Evolutionary conservation across 2,797 vertebrate species (phyloP).

Genomic region (Sebastes itinus): DNA sequence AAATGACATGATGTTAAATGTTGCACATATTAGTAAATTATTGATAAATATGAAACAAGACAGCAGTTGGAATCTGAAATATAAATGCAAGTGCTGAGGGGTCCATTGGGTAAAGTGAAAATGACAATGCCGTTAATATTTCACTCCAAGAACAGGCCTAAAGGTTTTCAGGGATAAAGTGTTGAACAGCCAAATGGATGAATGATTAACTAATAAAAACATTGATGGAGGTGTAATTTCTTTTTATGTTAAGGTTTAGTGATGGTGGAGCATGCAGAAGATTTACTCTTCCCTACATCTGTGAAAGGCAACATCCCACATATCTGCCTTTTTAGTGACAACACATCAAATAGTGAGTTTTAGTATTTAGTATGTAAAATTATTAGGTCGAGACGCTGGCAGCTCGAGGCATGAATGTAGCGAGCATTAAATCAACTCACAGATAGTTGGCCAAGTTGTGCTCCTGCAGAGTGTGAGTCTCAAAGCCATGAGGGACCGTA

Average conservation of each 20-base stretch:
- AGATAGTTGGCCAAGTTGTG: constrained; percentile 86
- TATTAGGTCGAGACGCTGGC: not conserved
- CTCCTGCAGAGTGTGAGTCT: constrained; percentile 84
- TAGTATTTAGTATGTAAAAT: not conserved
- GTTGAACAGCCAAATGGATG: not conserved
- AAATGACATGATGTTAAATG: not conserved
- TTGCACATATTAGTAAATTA: not conserved
- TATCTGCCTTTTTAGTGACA: not conserved
- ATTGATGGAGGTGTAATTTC: not conserved
- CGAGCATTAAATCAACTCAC: constrained; percentile 69
- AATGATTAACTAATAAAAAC: not conserved
- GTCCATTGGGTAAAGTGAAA: not conserved
- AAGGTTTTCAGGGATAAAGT: not conserved
- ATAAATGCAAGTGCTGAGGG: not conserved
- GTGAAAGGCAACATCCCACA: not conserved
- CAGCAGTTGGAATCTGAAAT: not conserved
- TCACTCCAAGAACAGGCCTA: not conserved
- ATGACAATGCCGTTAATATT: not conserved
- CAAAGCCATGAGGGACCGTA: constrained; percentile 81
- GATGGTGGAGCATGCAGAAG: not conserved
- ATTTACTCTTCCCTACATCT: not conserved
- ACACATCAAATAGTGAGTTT: not conserved
- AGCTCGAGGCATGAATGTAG: not conserved
- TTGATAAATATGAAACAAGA: not conserved
- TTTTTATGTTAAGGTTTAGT: not conserved